Percentiles rank a stretch among this genome's conserved stretches.
Conservation (phyloP, 1,140 invertebrate species). For the Lethrus apterus region DNA sequence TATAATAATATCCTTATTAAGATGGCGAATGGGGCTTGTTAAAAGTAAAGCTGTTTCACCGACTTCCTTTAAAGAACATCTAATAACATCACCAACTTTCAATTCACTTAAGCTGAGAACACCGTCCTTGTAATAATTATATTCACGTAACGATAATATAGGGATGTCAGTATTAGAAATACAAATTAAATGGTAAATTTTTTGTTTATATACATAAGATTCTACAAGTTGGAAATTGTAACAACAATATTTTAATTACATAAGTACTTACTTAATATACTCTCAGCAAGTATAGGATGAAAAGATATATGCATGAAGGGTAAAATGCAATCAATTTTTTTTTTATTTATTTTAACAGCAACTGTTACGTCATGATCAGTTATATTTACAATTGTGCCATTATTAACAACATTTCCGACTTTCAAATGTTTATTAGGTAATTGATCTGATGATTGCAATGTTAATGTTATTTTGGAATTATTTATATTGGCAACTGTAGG, state of each 20-base stretch:
- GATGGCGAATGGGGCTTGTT: conserved; percentile 30
- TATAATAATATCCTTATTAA: conserved; percentile 24
- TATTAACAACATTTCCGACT: not conserved
- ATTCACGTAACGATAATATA: conserved; percentile 8
- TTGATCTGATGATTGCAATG: not conserved
- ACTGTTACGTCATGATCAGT: not conserved
- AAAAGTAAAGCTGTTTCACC: conserved; percentile 27
- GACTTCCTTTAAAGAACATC: conserved; percentile 33
- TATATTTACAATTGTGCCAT: not conserved
- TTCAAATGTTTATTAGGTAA: not conserved
- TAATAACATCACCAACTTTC: conserved; percentile 30
- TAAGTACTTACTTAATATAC: conserved; percentile 14
- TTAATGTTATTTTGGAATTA: conserved; percentile 17
- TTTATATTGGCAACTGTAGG: conserved; percentile 14
- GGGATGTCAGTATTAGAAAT: not conserved
- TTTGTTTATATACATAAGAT: not conserved
- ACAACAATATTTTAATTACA: not conserved
- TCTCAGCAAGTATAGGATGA: conserved; percentile 21
- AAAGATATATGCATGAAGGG: conserved; percentile 34
- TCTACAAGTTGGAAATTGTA: conserved; percentile 5
- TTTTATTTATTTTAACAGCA: conserved; percentile 11
- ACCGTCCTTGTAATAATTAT: conserved; percentile 6
- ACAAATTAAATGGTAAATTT: conserved; percentile 15
- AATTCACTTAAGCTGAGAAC: conserved; percentile 25
- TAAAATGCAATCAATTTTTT: conserved; percentile 32